Evolutionary conservation across 2,888 invertebrate genomes (phyloP), one percentile per base, ranked within the genome.

Genomic region (Pseudococcus jackbeardsleyi): DNA sequence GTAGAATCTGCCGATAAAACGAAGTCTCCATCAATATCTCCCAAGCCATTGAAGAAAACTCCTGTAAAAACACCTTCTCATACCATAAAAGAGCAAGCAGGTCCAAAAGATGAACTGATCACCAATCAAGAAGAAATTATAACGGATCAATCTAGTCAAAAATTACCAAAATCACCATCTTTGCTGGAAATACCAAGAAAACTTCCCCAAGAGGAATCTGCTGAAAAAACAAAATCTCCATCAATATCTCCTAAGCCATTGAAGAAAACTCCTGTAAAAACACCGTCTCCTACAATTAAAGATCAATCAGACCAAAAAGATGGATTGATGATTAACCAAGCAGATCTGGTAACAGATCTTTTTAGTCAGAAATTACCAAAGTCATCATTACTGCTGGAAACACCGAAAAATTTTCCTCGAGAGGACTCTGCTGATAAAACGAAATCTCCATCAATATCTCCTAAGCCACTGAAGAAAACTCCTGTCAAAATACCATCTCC

Each of bases 311-410:
- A 0, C 22, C 19, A 22, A 26, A 19, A 22, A 68, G 68, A 26
- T 26, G 68, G 26, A 22, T 9, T 11, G 17, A 54, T 54, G 6
- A 4, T 2, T 1, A 54, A 54, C 12, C 15, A 72, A 15, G 12
- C 5, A 4, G 15, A 72, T 1, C 17, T 46, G n/a, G n/a, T 7
- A 42, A 19, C 19, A 12, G 26, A 39, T 11, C 42, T 11, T 26
- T 19, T 12, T 46, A 46, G 19, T 48, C 84, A 84, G n/a, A 22
- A 50, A 50, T 50, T 82, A 84, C 50, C 50, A 84, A 84, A 84
- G 15, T 50, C 48, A 26, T 6, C 0, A 0, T 17, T 15, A 50
- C 0, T 42, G 5, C 42, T 84, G 26, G 54, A 84, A 22, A 5
- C 54, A 7, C 22, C 26, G 1, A 22, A 54, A 15, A 84, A 54